Evolutionary conservation across 1,140 invertebrate genomes (phyloP), one percentile per base, ranked within the genome.

Genomic region (Procambarus clarkii): DNA sequence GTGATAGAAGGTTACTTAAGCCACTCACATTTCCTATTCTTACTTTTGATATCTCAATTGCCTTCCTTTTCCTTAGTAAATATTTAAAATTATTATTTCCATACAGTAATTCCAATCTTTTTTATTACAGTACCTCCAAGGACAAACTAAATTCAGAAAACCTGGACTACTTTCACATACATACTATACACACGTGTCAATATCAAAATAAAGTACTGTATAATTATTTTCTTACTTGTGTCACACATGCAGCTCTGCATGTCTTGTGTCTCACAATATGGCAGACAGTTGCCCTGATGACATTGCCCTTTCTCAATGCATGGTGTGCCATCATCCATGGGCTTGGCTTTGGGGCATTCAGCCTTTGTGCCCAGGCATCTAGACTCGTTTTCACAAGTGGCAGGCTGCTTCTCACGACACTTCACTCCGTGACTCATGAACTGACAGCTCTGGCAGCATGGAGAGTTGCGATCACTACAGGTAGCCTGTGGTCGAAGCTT

Each of bases 171-270:
- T 34, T 34, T 34, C 34, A 34, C 34, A 34, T 34, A 34, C 34
- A 34, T 34, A 34, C 34, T 34, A 1, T 34, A 34, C 34, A 34
- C 34, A 34, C 34, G 34, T 34, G 34, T 34, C 34, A 34, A 34
- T 34, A 34, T 34, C 34, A 34, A 34, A 34, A 34, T 34, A 34
- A 34, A 34, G 34, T 34, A 54, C 50, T 54, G 50, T 54, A n/a
- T 58, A 60, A 78, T 21, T 50, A 24, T 74, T 78, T 88, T 94
- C 96, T 95, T 95, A 97, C 98, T 97, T 92, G 97, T 97, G 94
- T 99, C 98, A 95, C 98, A 99, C 97, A 98, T 98, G 95, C 98
- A 99, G 94, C 98, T 98, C 94, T 98, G 97, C 93, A 97, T 95
- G 64, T 97, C 97, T 94, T 98, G 97, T 2, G 97, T 98, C 95